phyloP scores from a whole-genome alignment of 2,797 vertebrate species.

The Buceros bicornis region DNA sequence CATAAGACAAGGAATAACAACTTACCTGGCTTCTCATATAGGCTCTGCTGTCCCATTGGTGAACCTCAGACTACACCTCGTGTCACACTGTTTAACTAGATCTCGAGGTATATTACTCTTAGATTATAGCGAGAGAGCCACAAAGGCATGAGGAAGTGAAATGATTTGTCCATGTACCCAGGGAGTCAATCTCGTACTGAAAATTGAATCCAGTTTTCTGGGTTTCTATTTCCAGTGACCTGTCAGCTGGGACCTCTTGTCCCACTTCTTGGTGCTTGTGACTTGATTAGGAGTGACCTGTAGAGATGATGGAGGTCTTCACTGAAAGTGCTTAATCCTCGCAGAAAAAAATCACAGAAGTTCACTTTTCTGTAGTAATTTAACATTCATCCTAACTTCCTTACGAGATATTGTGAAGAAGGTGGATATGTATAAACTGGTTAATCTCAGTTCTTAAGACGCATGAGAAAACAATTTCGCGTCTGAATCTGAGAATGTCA shows the following conservation, averaged over 20 bases:
- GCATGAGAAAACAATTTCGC: not conserved
- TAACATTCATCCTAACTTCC: not conserved
- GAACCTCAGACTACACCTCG: not conserved
- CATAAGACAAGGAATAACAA: not conserved
- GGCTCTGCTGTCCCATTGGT: not conserved
- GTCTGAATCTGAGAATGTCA: not conserved
- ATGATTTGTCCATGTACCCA: not conserved
- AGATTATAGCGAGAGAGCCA: not conserved
- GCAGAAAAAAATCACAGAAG: not conserved
- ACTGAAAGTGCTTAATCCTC: not conserved
- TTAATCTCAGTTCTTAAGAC: not conserved
- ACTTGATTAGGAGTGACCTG: conserved; percentile 19
- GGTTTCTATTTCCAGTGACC: not conserved
- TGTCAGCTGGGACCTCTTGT: not conserved
- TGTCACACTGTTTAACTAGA: not conserved
- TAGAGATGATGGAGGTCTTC: not conserved
- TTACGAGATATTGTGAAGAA: not conserved
- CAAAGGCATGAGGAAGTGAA: not conserved
- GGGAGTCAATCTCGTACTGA: not conserved
- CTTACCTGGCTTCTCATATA: not conserved
- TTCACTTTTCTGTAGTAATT: not conserved
- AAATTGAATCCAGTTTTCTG: conserved; percentile 18
- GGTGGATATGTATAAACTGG: not conserved
- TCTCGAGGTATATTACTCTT: not conserved
- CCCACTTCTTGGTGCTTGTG: not conserved